These are phyloP conservation scores for Galendromus occidentalis DNA, from an alignment of 1,140 invertebrate species.

Conservation along the genomic window DNA sequence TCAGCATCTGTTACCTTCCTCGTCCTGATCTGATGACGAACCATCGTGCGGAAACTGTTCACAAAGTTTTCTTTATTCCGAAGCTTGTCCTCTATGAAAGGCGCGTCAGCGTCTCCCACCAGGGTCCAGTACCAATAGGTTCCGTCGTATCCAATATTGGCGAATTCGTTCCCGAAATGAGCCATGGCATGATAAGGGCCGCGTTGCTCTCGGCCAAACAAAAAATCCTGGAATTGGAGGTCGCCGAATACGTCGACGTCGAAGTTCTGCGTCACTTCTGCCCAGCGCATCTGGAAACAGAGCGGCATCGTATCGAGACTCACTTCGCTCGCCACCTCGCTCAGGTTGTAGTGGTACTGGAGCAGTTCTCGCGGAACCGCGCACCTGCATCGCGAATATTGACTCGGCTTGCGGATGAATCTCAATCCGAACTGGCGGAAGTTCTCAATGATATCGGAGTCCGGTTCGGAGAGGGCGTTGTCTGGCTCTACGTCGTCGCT, in stretches of 20 bases:
- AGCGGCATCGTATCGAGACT: not conserved
- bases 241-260: not conserved
- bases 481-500: not conserved
- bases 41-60: constrained; percentile 1
- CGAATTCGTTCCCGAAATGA: not conserved
- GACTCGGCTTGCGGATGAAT: not conserved
- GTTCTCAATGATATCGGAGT: not conserved
- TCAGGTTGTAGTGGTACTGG: not conserved
- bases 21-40: not conserved
- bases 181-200: not conserved
- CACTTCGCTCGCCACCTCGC: not conserved
- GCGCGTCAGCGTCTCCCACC: not conserved
- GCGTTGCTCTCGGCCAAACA: not conserved
- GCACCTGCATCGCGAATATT: not conserved
- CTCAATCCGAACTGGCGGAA: not conserved
- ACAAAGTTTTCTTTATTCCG: not conserved
- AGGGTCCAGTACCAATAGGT: not conserved
- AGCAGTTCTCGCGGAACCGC: not conserved
- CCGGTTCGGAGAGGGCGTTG: not conserved
- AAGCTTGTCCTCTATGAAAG: not conserved
- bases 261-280: not conserved
- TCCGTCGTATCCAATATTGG: not conserved
- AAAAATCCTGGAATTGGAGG: not conserved
- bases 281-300: not conserved
- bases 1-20: too few relatives aligned